These are phyloP conservation scores for Neotoma lepida DNA, from an alignment of 2,113 vertebrate genomes.

Conservation along the genomic window DNA sequence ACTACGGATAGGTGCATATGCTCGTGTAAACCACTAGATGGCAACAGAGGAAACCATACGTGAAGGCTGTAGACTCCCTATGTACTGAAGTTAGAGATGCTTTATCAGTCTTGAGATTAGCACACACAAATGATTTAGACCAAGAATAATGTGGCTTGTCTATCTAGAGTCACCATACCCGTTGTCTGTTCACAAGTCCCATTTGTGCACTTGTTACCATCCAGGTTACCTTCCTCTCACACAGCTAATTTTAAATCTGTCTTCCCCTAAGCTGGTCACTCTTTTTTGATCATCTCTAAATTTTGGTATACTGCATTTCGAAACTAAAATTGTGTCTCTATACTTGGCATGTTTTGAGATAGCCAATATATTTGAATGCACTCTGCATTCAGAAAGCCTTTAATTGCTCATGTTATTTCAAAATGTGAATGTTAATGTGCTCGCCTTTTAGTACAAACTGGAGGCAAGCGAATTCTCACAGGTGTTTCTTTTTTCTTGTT, in stretches of 20 bases:
- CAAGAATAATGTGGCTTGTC: background rate
- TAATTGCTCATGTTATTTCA: background rate
- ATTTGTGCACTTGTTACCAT: background rate
- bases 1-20: background rate
- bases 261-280: background rate
- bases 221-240: background rate
- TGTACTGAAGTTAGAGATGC: background rate
- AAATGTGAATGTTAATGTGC: background rate
- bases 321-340: slow-evolving; percentile 12
- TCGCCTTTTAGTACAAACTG: slow-evolving; percentile 18
- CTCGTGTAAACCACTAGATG: background rate
- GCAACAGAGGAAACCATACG: slow-evolving; percentile 37
- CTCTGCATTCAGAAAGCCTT: background rate
- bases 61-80: background rate
- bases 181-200: background rate
- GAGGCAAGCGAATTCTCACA: background rate
- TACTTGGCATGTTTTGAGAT: slow-evolving; percentile 8
- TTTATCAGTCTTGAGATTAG: background rate
- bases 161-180: background rate
- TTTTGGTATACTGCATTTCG: background rate
- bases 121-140: background rate
- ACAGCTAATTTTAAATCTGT: background rate
- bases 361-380: background rate
- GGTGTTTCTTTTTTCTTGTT: background rate
- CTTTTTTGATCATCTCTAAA: background rate